Percentiles rank a stretch among this genome's conserved stretches.
Conservation (phyloP, 2,797 vertebrate species). For the Periparus ater region DNA sequence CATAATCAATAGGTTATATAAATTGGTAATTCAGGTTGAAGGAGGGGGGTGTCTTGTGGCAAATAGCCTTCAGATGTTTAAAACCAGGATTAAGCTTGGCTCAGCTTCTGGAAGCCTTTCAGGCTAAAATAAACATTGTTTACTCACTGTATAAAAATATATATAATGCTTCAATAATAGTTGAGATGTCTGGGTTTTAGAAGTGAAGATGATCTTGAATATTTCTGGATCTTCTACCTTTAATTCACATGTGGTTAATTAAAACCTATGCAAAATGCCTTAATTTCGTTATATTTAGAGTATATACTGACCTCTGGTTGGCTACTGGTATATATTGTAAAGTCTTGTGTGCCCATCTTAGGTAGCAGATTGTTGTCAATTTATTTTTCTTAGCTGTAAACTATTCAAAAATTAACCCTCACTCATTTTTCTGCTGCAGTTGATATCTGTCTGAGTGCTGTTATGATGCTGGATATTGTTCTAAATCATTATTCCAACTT, state of each 20-base stretch:
- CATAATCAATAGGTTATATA: neutral
- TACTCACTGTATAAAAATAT: neutral
- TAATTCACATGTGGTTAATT: neutral
- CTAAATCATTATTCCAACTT: neutral
- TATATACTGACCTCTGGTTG: neutral
- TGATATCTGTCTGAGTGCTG: neutral
- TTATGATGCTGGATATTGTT: neutral
- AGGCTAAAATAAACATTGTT: slow-evolving; percentile 5
- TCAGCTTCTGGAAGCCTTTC: slow-evolving; percentile 18
- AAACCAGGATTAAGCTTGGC: slow-evolving; percentile 20
- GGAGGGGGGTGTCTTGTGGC: neutral
- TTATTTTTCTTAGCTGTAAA: neutral
- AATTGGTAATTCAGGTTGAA: neutral
- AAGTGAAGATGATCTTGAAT: neutral
- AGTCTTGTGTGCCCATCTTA: neutral
- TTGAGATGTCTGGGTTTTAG: neutral
- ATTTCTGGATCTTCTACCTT: neutral
- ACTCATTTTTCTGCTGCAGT: neutral
- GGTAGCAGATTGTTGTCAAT: neutral
- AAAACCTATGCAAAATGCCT: neutral
- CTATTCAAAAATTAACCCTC: neutral
- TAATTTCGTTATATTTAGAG: neutral
- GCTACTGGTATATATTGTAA: neutral
- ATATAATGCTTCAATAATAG: neutral
- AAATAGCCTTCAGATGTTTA: slow-evolving; percentile 33